Evolutionary conservation across 2,113 vertebrate genomes (phyloP), one percentile per base, ranked within the genome.

Genomic region (Lampris incognitus): DNA sequence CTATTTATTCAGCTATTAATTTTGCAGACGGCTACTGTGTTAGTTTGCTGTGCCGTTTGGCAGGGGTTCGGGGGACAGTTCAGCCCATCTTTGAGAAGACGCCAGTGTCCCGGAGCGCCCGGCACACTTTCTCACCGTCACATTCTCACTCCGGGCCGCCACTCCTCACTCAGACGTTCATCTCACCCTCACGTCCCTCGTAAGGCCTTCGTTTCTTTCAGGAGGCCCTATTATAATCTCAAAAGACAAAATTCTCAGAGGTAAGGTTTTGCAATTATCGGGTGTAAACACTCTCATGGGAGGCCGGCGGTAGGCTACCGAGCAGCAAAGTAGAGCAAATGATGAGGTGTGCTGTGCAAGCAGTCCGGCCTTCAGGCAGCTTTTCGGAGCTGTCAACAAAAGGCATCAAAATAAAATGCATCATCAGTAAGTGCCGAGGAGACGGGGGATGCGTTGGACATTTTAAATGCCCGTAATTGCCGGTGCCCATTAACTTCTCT

Each of bases 21-120:
- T 24, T 24, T 24, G 0, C 46, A 68, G 65, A 69, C 57, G 64
- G 82, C 40, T 13, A 66, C 52, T 41, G 49, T 41, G 62, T 74
- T 72, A 62, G 49, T 76, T 76, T 68, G 50, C 51, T 69, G 40
- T 62, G 65, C 54, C 59, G 50, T 81, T 74, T 69, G 49, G 38
- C 50, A 24, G 57, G 58, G 60, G 46, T 55, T 59, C n/a, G 11
- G 11, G 42, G 46, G 51, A 38, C 59, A 84, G 62, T 83, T 81
- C 58, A 46, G 62, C 37, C 57, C 37, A 39, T 74, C 44, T 66
- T 75, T 72, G 36, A 67, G 60, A 68, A 75, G 24, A 24, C 0
- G 24, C 24, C 0, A 24, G 24, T 24, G 24, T 24, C 24, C 24
- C 24, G 24, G 24, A 24, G 24, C 24, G 24, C 24, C 24, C 24